Evolutionary conservation across 2,797 vertebrate genomes (phyloP).

Genomic region (Alectoris magna): DNA sequence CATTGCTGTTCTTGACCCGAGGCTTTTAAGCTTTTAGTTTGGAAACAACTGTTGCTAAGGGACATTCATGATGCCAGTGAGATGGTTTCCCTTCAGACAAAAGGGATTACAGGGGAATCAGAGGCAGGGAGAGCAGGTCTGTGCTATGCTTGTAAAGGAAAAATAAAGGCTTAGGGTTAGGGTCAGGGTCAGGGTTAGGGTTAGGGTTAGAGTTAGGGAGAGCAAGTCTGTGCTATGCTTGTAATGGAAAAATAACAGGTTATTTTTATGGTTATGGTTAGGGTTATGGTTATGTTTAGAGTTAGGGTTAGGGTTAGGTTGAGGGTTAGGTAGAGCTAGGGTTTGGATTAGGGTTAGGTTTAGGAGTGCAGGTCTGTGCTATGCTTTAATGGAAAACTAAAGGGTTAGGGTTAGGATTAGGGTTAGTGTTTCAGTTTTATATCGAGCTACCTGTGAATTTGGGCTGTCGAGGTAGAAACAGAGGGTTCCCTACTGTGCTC

Average conservation of each 20-base stretch:
- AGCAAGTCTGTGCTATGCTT: rapidly evolving
- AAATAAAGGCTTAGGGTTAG: too few species aligned
- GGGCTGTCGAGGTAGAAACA: neutral
- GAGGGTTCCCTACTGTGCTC: neutral
- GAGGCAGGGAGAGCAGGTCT: neutral
- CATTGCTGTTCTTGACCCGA: neutral
- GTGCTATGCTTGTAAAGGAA: neutral
- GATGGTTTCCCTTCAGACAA: neutral
- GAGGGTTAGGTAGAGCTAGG: too few species aligned
- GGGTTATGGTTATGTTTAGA: too few species aligned
- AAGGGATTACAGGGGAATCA: neutral
- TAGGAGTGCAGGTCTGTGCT: too few species aligned
- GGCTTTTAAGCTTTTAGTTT: neutral
- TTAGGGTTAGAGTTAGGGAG: neutral
- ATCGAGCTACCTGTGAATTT: neutral
- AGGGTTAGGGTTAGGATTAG: too few species aligned
- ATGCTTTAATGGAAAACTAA: too few species aligned
- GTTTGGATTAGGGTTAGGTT: too few species aligned
- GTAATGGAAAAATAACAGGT: too few species aligned
- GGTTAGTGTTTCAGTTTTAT: neutral
- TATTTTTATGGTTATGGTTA: too few species aligned
- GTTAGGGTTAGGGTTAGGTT: too few species aligned
- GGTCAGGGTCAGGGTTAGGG: too few species aligned
- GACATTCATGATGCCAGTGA: neutral
- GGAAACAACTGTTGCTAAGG: neutral